Evolutionary conservation across 2,113 vertebrate species (phyloP).

Genomic region (Malaclemys terrapin): DNA sequence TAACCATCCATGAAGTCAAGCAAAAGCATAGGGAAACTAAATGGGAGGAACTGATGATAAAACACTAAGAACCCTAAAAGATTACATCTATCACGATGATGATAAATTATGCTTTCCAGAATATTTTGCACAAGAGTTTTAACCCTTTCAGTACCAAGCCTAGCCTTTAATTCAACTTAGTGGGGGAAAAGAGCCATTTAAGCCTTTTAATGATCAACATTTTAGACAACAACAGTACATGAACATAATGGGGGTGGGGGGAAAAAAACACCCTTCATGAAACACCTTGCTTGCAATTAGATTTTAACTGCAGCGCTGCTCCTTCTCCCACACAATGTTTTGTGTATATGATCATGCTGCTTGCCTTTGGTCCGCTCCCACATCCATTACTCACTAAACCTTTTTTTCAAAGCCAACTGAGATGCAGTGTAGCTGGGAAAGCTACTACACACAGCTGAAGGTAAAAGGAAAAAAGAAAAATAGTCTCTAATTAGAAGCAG

Average conservation of each 20-base stretch:
- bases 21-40: constrained; percentile 12
- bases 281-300: neutral
- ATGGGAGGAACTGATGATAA: constrained; percentile 9
- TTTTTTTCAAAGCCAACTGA: neutral
- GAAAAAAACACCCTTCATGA: neutral
- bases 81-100: neutral
- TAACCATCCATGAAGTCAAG: neutral
- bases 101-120: neutral
- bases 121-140: neutral
- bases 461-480: constrained; percentile 5
- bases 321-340: neutral
- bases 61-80: constrained; percentile 15
- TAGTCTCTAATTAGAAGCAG: neutral
- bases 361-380: neutral
- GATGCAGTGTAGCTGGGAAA: neutral
- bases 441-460: neutral
- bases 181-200: neutral
- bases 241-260: neutral
- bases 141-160: neutral
- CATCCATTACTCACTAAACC: constrained; percentile 5
- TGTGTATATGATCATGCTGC: neutral
- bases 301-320: neutral
- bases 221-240: neutral
- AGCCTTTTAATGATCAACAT: neutral
- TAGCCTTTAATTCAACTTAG: neutral